A percentile compares a stretch with the other conserved stretches of the same genome.
Conservation (phyloP, 2,888 invertebrate genomes). For the Zootermopsis nevadensis region DNA sequence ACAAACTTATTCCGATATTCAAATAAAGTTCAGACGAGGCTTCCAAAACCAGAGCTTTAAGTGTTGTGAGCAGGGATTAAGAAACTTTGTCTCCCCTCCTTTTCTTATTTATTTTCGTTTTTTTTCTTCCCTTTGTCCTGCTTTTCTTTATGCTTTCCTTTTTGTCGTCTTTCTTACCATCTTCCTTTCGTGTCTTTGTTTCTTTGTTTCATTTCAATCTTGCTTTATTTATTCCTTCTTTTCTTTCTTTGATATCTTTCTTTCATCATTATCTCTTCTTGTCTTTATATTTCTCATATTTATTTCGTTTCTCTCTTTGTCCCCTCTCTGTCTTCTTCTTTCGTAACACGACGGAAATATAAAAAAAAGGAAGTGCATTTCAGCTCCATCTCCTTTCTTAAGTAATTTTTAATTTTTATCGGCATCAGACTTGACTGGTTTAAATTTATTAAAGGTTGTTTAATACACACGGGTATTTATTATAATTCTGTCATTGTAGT, state of each 20-base stretch:
- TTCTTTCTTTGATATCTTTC: neutral
- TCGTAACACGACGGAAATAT: no score
- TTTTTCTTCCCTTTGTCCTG: no score
- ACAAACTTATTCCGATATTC: neutral
- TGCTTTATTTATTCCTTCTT: neutral
- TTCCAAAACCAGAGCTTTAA: neutral
- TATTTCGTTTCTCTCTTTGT: neutral
- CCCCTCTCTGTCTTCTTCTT: no score
- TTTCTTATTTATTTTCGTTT: no score
- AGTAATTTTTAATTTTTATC: no score
- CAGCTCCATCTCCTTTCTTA: no score
- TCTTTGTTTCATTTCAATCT: neutral
- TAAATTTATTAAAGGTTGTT: no score
- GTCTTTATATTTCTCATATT: neutral
- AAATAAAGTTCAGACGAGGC: slow-evolving; percentile 1
- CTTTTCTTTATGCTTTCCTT: no score
- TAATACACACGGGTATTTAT: no score
- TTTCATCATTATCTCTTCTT: neutral
- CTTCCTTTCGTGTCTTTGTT: neutral
- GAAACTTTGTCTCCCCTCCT: neutral
- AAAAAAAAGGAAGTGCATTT: no score
- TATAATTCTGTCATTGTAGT: no score
- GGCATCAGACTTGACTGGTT: no score
- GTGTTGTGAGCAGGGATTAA: neutral
- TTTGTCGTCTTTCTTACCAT: neutral